phyloP scores from a whole-genome alignment of 2,797 vertebrate species.

The Karalla daura region DNA sequence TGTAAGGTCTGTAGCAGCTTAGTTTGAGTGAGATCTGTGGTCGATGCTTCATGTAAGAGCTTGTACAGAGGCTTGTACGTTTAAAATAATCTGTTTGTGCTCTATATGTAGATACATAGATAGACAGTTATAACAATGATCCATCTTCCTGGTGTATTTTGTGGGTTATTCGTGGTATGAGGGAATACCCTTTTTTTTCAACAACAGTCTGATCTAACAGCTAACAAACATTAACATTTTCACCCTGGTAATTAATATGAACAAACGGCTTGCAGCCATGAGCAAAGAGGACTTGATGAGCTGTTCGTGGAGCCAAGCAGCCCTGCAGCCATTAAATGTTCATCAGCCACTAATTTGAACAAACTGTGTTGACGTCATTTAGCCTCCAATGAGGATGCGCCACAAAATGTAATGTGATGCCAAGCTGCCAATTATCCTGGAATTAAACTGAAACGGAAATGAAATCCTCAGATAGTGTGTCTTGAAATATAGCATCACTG shows the following conservation, averaged over 20 bases:
- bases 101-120: too few relatives aligned
- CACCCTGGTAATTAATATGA: conserved; percentile 57
- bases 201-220: conserved; percentile 33
- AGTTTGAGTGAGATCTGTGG: neutral
- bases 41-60: neutral
- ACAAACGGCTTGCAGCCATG: conserved; percentile 34
- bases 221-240: conserved; percentile 61
- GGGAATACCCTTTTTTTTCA: conserved; percentile 4
- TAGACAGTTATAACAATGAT: neutral
- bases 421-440: neutral
- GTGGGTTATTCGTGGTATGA: neutral
- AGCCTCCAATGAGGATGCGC: too few relatives aligned
- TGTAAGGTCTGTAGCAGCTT: neutral
- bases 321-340: conserved; percentile 64
- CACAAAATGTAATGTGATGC: too few relatives aligned
- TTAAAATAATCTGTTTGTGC: neutral
- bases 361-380: conserved; percentile 11
- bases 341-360: conserved; percentile 69
- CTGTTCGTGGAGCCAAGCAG: conserved; percentile 43
- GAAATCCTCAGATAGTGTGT: neutral
- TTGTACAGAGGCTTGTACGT: neutral
- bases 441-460: neutral
- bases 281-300: conserved; percentile 52
- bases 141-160: neutral
- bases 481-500: neutral